These are phyloP conservation scores for Lipophrys pholis DNA, from an alignment of 2,113 vertebrate species.

Conservation along the genomic window DNA sequence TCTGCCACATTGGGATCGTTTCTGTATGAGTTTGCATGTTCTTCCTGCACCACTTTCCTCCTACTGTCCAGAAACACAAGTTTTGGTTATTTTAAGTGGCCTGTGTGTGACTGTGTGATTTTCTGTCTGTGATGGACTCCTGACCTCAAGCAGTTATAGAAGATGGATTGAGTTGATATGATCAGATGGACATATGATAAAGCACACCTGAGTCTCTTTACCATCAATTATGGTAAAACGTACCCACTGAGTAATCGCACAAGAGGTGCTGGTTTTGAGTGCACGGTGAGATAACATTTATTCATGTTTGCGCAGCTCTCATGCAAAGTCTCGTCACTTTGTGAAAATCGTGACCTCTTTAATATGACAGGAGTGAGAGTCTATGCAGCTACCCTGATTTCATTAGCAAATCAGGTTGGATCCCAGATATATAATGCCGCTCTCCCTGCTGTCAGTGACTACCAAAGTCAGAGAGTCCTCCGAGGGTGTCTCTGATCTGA, in stretches of 20 bases:
- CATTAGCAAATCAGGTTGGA: conserved; percentile 62
- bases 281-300: not conserved
- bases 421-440: conserved; percentile 53
- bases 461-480: conserved; percentile 38
- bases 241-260: not conserved
- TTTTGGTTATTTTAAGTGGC: no score
- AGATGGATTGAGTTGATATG: no score
- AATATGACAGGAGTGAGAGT: conserved; percentile 33
- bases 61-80: no score
- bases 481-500: no score
- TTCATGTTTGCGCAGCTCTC: conserved; percentile 1
- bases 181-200: no score
- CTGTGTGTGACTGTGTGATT: no score
- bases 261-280: not conserved
- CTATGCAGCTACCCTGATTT: conserved; percentile 72
- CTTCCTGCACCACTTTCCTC: no score
- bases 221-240: not conserved
- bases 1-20: no score
- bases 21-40: no score
- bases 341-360: conserved; percentile 39
- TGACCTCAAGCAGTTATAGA: no score
- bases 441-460: conserved; percentile 37
- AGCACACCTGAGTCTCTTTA: not conserved
- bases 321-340: conserved; percentile 7
- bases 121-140: no score